phyloP scores from a whole-genome alignment of 2,113 vertebrate species.

The Dicentrarchus labrax region DNA sequence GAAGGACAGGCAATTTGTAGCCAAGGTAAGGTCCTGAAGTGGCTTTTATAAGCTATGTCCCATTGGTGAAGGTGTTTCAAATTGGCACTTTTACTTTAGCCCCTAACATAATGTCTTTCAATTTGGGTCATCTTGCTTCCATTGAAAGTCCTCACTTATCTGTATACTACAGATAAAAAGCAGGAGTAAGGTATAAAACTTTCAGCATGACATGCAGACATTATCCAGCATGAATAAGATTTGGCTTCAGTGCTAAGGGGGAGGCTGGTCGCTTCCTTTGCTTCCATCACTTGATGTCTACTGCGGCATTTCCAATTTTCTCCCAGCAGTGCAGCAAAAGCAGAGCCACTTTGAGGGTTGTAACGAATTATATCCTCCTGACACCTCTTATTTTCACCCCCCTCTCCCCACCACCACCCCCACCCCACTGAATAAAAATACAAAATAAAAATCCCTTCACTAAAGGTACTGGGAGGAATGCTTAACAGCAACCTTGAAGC shows the following conservation, averaged over 20 bases:
- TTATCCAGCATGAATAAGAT: constrained; percentile 19
- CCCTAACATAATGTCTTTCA: not conserved
- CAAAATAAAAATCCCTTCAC: constrained; percentile 25
- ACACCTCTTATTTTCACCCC: constrained; percentile 44
- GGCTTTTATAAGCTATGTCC: constrained; percentile 1
- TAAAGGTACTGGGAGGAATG: constrained; percentile 46
- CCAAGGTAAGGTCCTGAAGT: constrained; percentile 89
- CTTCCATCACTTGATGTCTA: constrained; percentile 30
- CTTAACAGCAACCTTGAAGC: constrained; percentile 66
- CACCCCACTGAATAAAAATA: constrained; percentile 25
- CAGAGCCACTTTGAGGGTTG: constrained; percentile 42
- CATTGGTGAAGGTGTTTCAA: not conserved
- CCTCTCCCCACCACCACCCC: constrained; percentile 14
- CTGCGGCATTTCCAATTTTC: constrained; percentile 46
- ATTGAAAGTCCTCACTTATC: not conserved
- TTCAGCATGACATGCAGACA: constrained; percentile 19
- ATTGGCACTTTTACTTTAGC: not conserved
- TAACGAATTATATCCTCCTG: constrained; percentile 46
- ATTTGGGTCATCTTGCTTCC: constrained; percentile 3
- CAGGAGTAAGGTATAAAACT: constrained; percentile 10
- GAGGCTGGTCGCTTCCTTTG: not conserved
- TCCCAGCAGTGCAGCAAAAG: constrained; percentile 34
- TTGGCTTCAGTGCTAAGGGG: constrained; percentile 7
- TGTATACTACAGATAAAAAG: not conserved
- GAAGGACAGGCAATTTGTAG: constrained; percentile 98